phyloP scores from a whole-genome alignment of 2,113 vertebrate species.

The Hyaena hyaena region DNA sequence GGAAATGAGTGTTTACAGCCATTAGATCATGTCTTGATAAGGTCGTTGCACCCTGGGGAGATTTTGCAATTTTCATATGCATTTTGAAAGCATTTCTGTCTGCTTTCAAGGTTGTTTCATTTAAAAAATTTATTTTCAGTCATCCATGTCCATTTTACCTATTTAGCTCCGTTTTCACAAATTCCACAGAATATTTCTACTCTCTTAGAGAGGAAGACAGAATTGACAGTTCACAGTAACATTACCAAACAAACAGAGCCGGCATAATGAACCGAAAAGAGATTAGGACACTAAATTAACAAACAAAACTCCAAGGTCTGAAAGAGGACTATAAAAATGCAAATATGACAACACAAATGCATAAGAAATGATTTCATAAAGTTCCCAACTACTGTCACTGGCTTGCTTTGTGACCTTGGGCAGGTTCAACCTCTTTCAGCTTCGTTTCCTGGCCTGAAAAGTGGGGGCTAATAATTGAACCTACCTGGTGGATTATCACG shows the following conservation, averaged over 20 bases:
- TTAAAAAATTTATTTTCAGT: conserved; percentile 70
- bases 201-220: conserved; percentile 14
- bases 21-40: conserved; percentile 50
- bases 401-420: conserved; percentile 11
- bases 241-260: background rate
- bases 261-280: background rate
- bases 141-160: conserved; percentile 60
- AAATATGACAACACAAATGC: background rate
- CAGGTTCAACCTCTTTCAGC: background rate
- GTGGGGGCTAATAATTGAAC: background rate
- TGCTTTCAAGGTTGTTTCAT: conserved; percentile 60
- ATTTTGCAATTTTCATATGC: conserved; percentile 25
- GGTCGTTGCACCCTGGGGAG: conserved; percentile 11
- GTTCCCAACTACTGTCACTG: background rate
- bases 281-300: conserved; percentile 1
- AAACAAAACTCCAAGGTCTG: background rate
- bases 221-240: conserved; percentile 6
- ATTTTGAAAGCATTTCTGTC: conserved; percentile 60
- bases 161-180: conserved; percentile 54
- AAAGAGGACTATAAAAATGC: background rate
- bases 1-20: conserved; percentile 56
- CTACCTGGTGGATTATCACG: background rate
- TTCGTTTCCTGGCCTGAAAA: background rate
- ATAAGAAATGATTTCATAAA: background rate
- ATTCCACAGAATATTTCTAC: conserved; percentile 40